phyloP scores from a whole-genome alignment of 2,888 invertebrate species.

The Eupithecia subfuscata region DNA sequence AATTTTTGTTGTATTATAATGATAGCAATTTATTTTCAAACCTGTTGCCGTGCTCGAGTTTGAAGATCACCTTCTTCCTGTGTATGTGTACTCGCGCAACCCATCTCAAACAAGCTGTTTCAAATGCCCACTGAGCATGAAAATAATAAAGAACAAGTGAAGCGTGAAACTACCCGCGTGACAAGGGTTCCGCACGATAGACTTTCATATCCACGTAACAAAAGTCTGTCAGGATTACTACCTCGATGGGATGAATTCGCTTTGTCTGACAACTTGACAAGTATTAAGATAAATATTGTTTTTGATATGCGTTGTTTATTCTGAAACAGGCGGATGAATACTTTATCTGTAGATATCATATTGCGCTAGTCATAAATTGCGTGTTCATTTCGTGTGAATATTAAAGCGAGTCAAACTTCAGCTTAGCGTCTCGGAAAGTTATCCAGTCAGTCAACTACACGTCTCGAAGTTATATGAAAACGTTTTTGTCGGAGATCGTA shows the following conservation, averaged over 20 bases:
- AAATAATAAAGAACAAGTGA: slow-evolving; percentile 46
- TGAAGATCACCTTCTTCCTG: background rate
- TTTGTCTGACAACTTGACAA: slow-evolving; percentile 37
- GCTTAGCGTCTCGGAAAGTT: background rate
- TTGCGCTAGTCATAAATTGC: slow-evolving; percentile 3
- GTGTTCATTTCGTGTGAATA: slow-evolving; percentile 13
- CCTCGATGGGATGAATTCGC: slow-evolving; percentile 20
- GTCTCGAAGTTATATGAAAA: slow-evolving; percentile 4
- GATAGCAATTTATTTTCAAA: background rate
- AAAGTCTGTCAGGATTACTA: slow-evolving; percentile 23
- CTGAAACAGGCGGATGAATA: slow-evolving; percentile 18
- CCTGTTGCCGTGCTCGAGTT: background rate
- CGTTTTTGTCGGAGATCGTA: background rate
- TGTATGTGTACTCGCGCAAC: slow-evolving; percentile 16
- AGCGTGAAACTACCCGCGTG: slow-evolving; percentile 41
- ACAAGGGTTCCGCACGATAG: slow-evolving; percentile 43
- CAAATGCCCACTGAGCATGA: slow-evolving; percentile 42
- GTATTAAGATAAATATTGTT: slow-evolving; percentile 22
- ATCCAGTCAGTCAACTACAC: slow-evolving; percentile 12
- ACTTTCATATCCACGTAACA: slow-evolving; percentile 34
- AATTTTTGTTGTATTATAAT: background rate
- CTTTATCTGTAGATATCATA: slow-evolving; percentile 5
- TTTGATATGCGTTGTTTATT: slow-evolving; percentile 33
- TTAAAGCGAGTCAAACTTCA: slow-evolving; percentile 8
- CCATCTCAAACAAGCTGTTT: slow-evolving; percentile 38